phyloP scores from a whole-genome alignment of 1,140 invertebrate genomes.

The Acyrthosiphon pisum region DNA sequence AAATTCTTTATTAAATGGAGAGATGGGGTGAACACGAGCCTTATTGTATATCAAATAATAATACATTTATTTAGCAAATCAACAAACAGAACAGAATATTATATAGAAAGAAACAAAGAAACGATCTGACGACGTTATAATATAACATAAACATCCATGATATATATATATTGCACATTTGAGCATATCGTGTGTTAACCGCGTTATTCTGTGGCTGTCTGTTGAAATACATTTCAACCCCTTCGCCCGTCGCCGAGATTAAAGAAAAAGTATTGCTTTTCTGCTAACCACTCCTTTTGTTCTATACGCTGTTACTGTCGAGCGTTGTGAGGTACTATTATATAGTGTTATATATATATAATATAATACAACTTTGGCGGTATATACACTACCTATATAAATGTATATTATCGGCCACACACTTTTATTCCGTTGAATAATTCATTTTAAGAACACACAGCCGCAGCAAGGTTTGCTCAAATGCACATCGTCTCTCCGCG shows the following conservation, averaged over 20 bases:
- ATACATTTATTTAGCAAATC: too few relatives aligned
- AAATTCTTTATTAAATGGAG: too few relatives aligned
- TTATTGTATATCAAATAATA: too few relatives aligned
- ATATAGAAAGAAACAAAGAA: too few relatives aligned
- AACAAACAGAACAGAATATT: too few relatives aligned
- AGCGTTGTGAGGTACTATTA: not conserved
- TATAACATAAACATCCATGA: too few relatives aligned
- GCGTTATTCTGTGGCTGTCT: not conserved
- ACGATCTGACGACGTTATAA: not conserved
- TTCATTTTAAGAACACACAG: constrained; percentile 16
- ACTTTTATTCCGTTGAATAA: constrained; percentile 55
- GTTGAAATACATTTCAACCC: constrained; percentile 39
- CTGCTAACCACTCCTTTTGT: constrained; percentile 41
- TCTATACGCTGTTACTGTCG: not conserved
- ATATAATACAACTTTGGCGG: not conserved
- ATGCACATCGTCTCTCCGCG: not conserved
- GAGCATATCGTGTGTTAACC: not conserved
- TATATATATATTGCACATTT: not conserved
- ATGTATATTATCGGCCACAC: constrained; percentile 31
- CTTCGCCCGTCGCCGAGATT: not conserved
- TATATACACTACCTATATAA: not conserved
- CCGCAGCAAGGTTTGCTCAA: not conserved
- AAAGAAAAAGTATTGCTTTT: constrained; percentile 55
- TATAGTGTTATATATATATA: not conserved
- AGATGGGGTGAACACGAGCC: too few relatives aligned